Conservation (phyloP, 1,140 invertebrate genomes). For the Macrostomum lignano region DNA sequence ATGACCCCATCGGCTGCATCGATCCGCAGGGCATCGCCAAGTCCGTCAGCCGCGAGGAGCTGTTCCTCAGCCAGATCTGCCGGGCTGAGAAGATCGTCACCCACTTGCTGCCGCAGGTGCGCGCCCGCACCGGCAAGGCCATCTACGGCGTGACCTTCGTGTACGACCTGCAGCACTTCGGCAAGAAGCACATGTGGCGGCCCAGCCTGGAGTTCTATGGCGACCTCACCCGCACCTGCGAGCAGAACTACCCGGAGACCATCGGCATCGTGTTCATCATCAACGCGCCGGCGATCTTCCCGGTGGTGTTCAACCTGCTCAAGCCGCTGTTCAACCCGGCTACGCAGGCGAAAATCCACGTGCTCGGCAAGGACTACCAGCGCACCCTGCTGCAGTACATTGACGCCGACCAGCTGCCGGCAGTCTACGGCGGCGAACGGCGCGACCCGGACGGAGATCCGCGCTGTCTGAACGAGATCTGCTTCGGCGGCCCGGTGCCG, state of each 20-base stretch:
- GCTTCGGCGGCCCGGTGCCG: constrained; percentile 47
- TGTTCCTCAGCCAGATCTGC: neutral
- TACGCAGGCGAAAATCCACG: constrained; percentile 53
- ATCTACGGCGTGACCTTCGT: constrained; percentile 37
- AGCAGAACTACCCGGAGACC: constrained; percentile 36
- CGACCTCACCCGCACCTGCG: constrained; percentile 37
- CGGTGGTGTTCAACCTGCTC: constrained; percentile 47
- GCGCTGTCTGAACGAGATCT: constrained; percentile 35
- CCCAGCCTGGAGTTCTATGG: constrained; percentile 45
- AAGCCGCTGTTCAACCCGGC: constrained; percentile 60
- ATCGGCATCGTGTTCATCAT: constrained; percentile 48
- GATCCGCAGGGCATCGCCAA: constrained; percentile 2
- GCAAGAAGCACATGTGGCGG: constrained; percentile 51
- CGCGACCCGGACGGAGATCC: constrained; percentile 44
- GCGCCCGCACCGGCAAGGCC: constrained; percentile 30
- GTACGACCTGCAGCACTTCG: constrained; percentile 54
- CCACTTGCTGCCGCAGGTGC: constrained; percentile 26
- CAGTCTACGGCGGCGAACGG: constrained; percentile 45
- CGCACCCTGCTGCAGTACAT: constrained; percentile 37
- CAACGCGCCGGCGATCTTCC: constrained; percentile 50
- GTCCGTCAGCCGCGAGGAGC: neutral
- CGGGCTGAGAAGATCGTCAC: neutral
- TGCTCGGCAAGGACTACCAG: constrained; percentile 48
- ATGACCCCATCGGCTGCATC: neutral
- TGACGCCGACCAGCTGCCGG: constrained; percentile 43